phyloP scores from a whole-genome alignment of 2,113 vertebrate genomes.

The Psophia crepitans region DNA sequence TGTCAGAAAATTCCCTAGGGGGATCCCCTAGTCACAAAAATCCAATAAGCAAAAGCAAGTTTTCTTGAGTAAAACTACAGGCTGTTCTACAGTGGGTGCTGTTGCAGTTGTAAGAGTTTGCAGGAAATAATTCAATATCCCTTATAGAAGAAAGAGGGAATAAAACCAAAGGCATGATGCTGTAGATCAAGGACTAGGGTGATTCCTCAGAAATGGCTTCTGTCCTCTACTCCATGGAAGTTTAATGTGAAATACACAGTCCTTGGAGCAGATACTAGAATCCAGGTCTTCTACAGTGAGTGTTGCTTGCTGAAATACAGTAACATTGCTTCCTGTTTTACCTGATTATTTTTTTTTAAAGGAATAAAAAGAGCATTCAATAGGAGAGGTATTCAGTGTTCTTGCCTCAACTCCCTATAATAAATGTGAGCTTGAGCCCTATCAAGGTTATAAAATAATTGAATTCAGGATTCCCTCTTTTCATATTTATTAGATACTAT shows the following conservation, averaged over 20 bases:
- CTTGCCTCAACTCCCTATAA: background rate
- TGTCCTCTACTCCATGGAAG: background rate
- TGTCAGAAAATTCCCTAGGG: background rate
- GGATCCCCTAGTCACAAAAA: background rate
- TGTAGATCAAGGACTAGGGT: fast-evolving
- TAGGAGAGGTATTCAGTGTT: background rate
- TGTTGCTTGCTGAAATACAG: background rate
- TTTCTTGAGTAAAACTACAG: background rate
- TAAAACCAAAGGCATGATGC: background rate
- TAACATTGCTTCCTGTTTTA: background rate
- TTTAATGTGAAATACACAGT: background rate
- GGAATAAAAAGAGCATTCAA: background rate
- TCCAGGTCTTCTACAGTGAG: background rate
- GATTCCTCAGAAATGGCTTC: background rate
- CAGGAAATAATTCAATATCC: background rate
- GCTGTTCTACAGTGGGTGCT: background rate
- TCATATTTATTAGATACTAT: background rate
- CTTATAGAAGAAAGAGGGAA: background rate
- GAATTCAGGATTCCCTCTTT: background rate
- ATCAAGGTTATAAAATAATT: background rate
- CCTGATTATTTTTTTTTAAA: background rate
- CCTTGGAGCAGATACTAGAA: background rate
- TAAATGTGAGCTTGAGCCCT: background rate
- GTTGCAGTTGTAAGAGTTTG: background rate
- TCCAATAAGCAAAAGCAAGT: background rate